Base-by-base conservation (phyloP, 2,888 invertebrate genomes). In the Oscheius onirici region DNA sequence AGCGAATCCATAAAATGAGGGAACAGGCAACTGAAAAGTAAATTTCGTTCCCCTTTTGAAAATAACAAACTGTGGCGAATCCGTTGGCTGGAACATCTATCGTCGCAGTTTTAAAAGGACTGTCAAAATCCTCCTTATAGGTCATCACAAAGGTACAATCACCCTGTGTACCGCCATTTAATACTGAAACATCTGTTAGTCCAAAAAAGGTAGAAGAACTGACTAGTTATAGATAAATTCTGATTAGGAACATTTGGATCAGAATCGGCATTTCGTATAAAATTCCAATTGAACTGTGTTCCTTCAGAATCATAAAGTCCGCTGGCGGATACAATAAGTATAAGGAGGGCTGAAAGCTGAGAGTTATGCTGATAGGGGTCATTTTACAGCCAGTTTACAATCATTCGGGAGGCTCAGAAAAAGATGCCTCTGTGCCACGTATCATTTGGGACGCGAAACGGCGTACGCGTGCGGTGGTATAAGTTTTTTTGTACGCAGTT, bases 1-100 rank as follows among this genome's bases (percentile, higher is more conserved):
- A 15, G 76, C 71, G 63, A 71, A 79, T 6, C 79, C 79, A 44
- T 79, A 79, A 72, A 70, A 77, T 1, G 58, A 49, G 1, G 77
- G 79, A 20, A 79, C 69, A 0, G 60, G 20, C 20, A 76, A 17
- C 79, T 79, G 40, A 60, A 78, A 55, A 20, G 49, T 17, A 10
- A 34, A 20, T 40, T 10, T 63, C n/a, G n/a, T n/a, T n/a, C n/a
- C n/a, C n/a, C n/a, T n/a, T n/a, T 5, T 34, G 61, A 63, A 28
- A 13, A 17, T 3, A 17, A 51, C 3, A 28, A 8, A 46, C 49
- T 5, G 11, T 17, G n/a, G 20, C 52, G 3, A 2, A 3, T 20
- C 51, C 28, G 22, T 66, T 66, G 1, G 54, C 41, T 0, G 69
- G 34, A 43, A 76, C 70, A 0, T 68, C 69, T 3, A 55, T 17